Percentiles rank a stretch among this genome's conserved stretches.
phyloP scores from a whole-genome alignment of 2,113 vertebrate species.

The Motacilla tschutschensis region DNA sequence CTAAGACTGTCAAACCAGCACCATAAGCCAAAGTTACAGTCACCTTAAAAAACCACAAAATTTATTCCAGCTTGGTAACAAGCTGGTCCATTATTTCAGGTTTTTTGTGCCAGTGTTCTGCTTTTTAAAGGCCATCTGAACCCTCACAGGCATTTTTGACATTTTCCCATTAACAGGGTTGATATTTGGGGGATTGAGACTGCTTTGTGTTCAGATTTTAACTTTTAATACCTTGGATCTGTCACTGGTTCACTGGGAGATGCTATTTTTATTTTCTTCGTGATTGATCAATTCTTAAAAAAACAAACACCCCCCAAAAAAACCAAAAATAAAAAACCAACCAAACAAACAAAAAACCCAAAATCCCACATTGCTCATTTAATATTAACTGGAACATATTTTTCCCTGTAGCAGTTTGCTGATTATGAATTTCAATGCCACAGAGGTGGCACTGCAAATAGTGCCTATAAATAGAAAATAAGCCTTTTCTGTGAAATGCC shows the following conservation, averaged over 20 bases:
- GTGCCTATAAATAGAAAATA: slow-evolving; percentile 6
- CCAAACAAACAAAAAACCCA: not conserved
- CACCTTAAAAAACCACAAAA: not conserved
- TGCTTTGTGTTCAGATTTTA: not conserved
- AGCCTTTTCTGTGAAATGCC: not conserved
- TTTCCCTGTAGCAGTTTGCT: slow-evolving; percentile 17
- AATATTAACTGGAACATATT: slow-evolving; percentile 11
- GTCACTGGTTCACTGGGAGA: not conserved
- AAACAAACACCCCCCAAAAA: not conserved
- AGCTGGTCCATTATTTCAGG: not conserved
- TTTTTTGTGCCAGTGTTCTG: not conserved
- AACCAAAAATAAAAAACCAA: not conserved
- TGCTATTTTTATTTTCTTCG: slow-evolving; percentile 2
- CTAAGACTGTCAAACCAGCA: not conserved
- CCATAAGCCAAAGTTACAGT: slow-evolving; percentile 11
- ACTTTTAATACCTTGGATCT: not conserved
- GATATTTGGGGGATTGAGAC: not conserved
- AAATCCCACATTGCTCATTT: not conserved
- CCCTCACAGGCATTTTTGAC: slow-evolving; percentile 42
- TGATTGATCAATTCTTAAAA: not conserved
- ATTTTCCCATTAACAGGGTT: not conserved
- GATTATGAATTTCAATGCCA: not conserved
- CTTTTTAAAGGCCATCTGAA: slow-evolving; percentile 37
- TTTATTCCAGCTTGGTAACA: slow-evolving; percentile 9
- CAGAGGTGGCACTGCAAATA: not conserved